phyloP scores from a whole-genome alignment of 2,797 vertebrate species.

The Periparus ater region DNA sequence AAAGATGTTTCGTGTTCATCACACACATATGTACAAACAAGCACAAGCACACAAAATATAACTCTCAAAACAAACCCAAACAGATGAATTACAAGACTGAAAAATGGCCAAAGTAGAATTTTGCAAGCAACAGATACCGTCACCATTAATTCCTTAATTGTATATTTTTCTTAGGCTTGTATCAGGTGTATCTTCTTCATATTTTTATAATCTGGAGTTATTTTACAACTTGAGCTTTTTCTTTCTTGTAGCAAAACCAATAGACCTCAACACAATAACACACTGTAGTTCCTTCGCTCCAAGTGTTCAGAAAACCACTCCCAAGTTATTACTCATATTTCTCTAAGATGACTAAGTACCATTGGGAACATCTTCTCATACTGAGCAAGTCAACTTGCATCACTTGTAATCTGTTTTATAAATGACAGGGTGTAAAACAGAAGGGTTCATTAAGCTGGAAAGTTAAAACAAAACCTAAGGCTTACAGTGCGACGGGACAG shows the following conservation, averaged over 20 bases:
- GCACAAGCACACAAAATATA: neutral
- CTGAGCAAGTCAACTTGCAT: constrained; percentile 28
- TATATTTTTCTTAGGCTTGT: neutral
- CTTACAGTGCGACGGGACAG: constrained; percentile 91
- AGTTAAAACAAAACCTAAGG: constrained; percentile 5
- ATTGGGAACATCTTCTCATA: constrained; percentile 68
- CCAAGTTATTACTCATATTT: constrained; percentile 63
- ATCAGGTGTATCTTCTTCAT: neutral
- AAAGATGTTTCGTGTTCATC: neutral
- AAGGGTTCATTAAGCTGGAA: constrained; percentile 2
- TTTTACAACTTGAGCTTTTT: constrained; percentile 12
- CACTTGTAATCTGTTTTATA: constrained; percentile 23
- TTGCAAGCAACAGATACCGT: constrained; percentile 35
- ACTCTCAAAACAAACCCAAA: neutral
- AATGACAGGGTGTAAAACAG: neutral
- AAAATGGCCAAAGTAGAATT: neutral
- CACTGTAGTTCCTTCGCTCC: neutral
- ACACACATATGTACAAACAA: neutral
- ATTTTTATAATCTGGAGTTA: neutral
- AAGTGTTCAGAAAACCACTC: constrained; percentile 61
- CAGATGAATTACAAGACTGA: neutral
- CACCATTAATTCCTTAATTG: constrained; percentile 53
- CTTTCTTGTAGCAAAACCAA: neutral
- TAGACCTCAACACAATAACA: constrained; percentile 3
- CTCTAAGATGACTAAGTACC: constrained; percentile 68